Percentiles rank a stretch among this genome's conserved stretches.
phyloP scores from a whole-genome alignment of 2,888 invertebrate genomes.

The Byasa hedistus region DNA sequence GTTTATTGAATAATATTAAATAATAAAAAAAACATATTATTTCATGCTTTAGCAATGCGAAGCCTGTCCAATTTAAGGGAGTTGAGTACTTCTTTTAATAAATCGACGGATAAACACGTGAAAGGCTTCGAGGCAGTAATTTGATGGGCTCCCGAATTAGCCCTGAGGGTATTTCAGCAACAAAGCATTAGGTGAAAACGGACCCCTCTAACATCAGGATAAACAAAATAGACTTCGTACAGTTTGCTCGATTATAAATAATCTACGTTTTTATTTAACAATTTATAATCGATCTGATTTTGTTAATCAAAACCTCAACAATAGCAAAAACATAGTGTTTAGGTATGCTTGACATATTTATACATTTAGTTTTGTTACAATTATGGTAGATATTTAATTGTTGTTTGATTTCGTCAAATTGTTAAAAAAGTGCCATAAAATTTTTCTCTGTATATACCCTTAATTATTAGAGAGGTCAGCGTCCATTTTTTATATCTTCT shows the following conservation, averaged over 20 bases:
- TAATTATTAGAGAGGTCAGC: too few species aligned
- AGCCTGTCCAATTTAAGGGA: slow-evolving; percentile 1
- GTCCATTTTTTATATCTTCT: background rate
- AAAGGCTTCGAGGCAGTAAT: slow-evolving; percentile 51
- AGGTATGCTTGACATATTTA: too few species aligned
- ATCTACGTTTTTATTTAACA: background rate
- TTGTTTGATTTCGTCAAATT: background rate
- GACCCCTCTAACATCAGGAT: slow-evolving; percentile 37
- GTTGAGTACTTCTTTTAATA: slow-evolving; percentile 45
- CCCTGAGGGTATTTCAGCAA: slow-evolving; percentile 49
- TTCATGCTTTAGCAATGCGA: background rate
- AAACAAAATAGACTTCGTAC: slow-evolving; percentile 33
- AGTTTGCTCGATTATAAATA: too few species aligned
- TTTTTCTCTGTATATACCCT: background rate
- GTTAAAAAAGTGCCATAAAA: background rate
- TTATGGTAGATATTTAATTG: too few species aligned
- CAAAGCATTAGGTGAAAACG: slow-evolving; percentile 52
- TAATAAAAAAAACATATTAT: background rate
- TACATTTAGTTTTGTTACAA: too few species aligned
- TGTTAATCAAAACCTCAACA: background rate
- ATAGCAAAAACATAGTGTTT: background rate
- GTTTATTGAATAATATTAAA: background rate
- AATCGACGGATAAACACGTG: slow-evolving; percentile 48
- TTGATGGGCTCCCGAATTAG: slow-evolving; percentile 57
- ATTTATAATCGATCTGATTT: background rate